Base-by-base conservation (phyloP, 2,113 vertebrate species). In the Chunga burmeisteri region DNA sequence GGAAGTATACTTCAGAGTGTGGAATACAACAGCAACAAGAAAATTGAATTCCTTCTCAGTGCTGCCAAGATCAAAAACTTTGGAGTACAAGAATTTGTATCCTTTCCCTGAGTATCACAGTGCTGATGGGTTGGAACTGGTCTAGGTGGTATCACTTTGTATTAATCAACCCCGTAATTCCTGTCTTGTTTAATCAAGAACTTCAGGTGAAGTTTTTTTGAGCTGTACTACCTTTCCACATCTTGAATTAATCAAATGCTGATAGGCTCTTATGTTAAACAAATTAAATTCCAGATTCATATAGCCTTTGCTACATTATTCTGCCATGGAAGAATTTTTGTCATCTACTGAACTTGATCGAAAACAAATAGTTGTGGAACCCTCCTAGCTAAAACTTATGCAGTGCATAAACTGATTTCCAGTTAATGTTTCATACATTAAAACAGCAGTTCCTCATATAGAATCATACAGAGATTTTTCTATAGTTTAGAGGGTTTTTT, bases 151-250 rank as follows among this genome's bases (percentile, higher is more conserved):
- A 50, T 92, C 61, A 85, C 52, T 91, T 15, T 4, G 3, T 93
- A 91, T 97, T 96, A 96, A 93, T 90, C 82, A 95, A 44, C 19
- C 40, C 73, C 83, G 21, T 81, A 77, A 93, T 93, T 95, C 80
- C 80, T 92, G 80, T 97, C 93, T 93, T 96, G 77, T 96, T 97
- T 93, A 96, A 96, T 95, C 80, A 96, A 89, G 70, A 92, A 50
- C 26, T 65, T 74, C 52, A 68, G 77, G 81, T 87, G 83, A 53
- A 47, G 34, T 73, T 81, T 96, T 89, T 89, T 96, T 56, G 55
- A 93, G 92, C 77, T 90, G 81, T 91, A 75, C 77, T 95, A 75
- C 74, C 55, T 89, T 93, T 78, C 81, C n/a, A 72, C 52, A 93
- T 93, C 88, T 96, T 77, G 61, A 96, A 94, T 94, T 84, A 97